Evolutionary conservation across 2,797 vertebrate genomes (phyloP).

Genomic region (Myripristis murdjan): DNA sequence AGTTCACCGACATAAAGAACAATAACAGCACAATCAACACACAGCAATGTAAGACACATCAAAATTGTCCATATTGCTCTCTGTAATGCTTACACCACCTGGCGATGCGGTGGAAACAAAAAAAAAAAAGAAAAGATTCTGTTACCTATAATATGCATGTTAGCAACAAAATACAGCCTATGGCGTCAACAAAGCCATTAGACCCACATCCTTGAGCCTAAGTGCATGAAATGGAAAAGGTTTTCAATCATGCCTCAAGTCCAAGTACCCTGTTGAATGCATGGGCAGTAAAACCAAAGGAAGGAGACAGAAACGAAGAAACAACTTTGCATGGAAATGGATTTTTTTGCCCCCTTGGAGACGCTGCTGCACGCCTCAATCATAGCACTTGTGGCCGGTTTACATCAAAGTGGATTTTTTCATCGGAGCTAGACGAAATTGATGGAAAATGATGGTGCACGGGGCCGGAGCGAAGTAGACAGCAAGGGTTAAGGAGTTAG

Average conservation of each 20-base stretch:
- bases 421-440: constrained; percentile 53
- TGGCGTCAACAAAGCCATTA: constrained; percentile 42
- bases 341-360: constrained; percentile 56
- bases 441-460: constrained; percentile 66
- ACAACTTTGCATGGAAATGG: constrained; percentile 68
- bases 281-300: constrained; percentile 46
- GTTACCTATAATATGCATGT: background rate
- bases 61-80: background rate
- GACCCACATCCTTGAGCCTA: constrained; percentile 15
- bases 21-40: no score
- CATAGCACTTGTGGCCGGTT: constrained; percentile 29
- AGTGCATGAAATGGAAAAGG: constrained; percentile 37
- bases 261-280: constrained; percentile 37
- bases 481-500: constrained; percentile 30
- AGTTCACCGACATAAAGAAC: no score
- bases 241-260: constrained; percentile 39
- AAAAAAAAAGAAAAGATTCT: background rate
- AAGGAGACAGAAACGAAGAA: constrained; percentile 39
- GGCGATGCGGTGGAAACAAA: background rate
- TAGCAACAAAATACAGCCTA: constrained; percentile 13
- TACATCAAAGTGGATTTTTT: constrained; percentile 47
- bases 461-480: background rate
- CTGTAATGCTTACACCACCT: background rate
- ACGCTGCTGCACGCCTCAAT: constrained; percentile 41
- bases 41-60: no score